Evolutionary conservation across 2,797 vertebrate genomes (phyloP), one percentile per base, ranked within the genome.

Genomic region (Martes flavigula): DNA sequence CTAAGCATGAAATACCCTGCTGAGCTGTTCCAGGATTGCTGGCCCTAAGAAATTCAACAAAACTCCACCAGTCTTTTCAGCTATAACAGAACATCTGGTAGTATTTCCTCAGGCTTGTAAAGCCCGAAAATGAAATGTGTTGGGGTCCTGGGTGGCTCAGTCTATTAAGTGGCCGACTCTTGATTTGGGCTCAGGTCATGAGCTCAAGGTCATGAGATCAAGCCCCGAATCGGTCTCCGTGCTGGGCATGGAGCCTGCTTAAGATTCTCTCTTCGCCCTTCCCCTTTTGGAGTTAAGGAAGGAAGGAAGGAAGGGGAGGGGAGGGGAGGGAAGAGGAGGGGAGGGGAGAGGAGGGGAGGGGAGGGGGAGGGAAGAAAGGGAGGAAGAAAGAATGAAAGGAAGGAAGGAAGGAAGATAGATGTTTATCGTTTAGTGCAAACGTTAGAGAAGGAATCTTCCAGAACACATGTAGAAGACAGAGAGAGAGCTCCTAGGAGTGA

Each of bases 211-310:
- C 7, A 0, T 66, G 32, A 66, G 15, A 66, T n/a, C 62, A 66
- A 66, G 62, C 32, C 30, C 15, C 3, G 0, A 15, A 64, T n/a
- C 1, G 1, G 14, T 7, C 62, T 66, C 62, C 7, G 0, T 18
- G 32, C 62, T 66, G 15, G 62, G 27, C 60, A 62, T 62, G 60
- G 62, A 64, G 62, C 13, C 62, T 64, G 62, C 62, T 32, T 64
- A 64, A 64, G 62, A 32, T 32, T 64, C 13, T 64, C 60, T 64
- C 62, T 62, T 62, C 13, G 60, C 12, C 25, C 60, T 30, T 62
- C 60, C 60, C 15, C 51, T 54, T 54, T 54, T 0, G 0, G 51
- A 54, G 51, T 17, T 5, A 62, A 62, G 27, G 5, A 30, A 30
- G 25, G 51, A 30, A 30, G 25, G 51, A 2, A 54, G 51, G 51